These are phyloP conservation scores for Gulo gulo DNA, from an alignment of 2,113 vertebrate species.

Conservation along the genomic window DNA sequence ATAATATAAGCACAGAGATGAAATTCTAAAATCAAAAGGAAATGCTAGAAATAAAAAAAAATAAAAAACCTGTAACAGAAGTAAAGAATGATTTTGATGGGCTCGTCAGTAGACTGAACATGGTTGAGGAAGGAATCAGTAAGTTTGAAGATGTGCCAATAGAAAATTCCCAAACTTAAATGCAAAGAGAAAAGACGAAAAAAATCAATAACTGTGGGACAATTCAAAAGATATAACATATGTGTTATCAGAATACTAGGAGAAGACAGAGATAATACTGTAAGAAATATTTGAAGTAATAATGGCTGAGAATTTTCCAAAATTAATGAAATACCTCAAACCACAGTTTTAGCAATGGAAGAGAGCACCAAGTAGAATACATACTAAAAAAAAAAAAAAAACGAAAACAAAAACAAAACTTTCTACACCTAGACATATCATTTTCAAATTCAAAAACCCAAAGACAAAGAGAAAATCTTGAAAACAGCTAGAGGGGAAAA, in stretches of 20 bases:
- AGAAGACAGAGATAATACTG: neutral
- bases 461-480: neutral
- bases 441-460: neutral
- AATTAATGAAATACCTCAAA: neutral
- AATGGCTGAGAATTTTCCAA: neutral
- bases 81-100: neutral
- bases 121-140: neutral
- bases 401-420: too few relatives aligned
- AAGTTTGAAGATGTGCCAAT: neutral
- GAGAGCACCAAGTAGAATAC: neutral
- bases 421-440: neutral
- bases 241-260: neutral
- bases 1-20: neutral
- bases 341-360: neutral
- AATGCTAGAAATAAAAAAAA: neutral
- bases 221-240: neutral
- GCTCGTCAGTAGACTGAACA: neutral
- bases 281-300: neutral
- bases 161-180: neutral
- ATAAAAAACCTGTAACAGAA: neutral
- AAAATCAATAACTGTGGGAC: neutral
- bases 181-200: neutral
- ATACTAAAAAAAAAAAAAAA: neutral
- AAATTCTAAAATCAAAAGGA: neutral
- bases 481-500: neutral